Evolutionary conservation across 2,113 vertebrate species (phyloP), one percentile per base, ranked within the genome.

Genomic region (Scortum barcoo): DNA sequence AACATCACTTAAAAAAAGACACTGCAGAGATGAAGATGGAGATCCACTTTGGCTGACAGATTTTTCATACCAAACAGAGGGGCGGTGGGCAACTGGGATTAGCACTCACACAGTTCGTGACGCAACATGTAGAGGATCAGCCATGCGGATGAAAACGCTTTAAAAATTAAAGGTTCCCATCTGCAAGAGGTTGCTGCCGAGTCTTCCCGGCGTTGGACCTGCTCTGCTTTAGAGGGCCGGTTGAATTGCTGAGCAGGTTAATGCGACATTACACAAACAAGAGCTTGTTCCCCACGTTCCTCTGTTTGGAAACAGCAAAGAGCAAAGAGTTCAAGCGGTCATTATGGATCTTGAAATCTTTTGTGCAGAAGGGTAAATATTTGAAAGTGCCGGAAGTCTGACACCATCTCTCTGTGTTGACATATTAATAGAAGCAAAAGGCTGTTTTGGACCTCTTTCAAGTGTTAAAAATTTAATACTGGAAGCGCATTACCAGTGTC

Each of bases 151-250:
- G 57, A 91, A 95, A 95, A 91, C 22, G 71, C 88, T 94, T 94
- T 94, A 95, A 96, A 95, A 94, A 95, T 96, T 94, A 76, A 95
- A 93, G 83, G 66, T 87, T 88, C 87, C 90, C 93, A 89, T 94
- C 93, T 92, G 92, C 78, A 77, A 75, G 84, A 82, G 83, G 83
- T 53, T 78, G 76, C 54, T 44, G 74, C 79, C 10, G 69, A 65
- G 77, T 76, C 76, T 85, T 86, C 76, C 66, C 91, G 51, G 87
- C 83, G 38, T 71, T n/a, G 73, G 74, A 60, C 81, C 22, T 1
- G 86, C 81, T 86, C 86, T 56, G 87, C 87, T 85, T 90, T 66
- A 86, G 84, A 85, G 76, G 74, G 65, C 76, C 12, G 93, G 89
- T 87, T 86, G 90, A 94, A 95, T 93, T 88, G 75, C 87, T 95